Evolutionary conservation across 1,140 invertebrate species (phyloP), one percentile per base, ranked within the genome.

Genomic region (Contarinia nasturtii): DNA sequence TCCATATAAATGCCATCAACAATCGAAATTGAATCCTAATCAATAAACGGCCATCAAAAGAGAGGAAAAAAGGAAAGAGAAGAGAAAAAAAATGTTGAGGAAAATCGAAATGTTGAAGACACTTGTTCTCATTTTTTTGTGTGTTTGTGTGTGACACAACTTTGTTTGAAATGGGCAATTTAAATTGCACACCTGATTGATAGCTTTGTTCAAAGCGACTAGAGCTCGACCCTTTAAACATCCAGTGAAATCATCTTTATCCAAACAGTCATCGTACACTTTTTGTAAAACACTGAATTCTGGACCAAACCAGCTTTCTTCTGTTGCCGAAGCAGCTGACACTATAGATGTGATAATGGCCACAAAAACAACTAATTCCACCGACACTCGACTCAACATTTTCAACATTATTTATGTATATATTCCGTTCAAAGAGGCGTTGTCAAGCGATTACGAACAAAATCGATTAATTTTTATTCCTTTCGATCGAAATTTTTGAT

Each of bases 141-240:
- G n/a, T n/a, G n/a, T n/a, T 21, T 19, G 18, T 5, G 7, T 33
- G 12, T 21, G 14, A 27, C 15, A 19, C 7, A 7, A 8, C 7
- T 7, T 18, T 7, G 10, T 21, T 46, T n/a, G 7, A 47, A 15
- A 38, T 8, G 46, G 8, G 17, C 17, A 42, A 10, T 22, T 46
- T 8, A 10, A 44, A 27, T 15, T 33, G 11, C 15, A 15, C 41
- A 70, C 66, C 65, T 72, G 71, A 46, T 74, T 69, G 33, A 73
- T 58, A 40, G 72, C 72, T 40, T 70, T 67, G 20, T 63, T 61
- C 10, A 74, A 53, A 0, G 69, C 72, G 47, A 60, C 64, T 19
- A 74, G 55, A 17, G 73, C 71, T 55, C 73, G 74, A 34, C 70
- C 67, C 53, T 75, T 75, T 8, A 75, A 60, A 53, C 73, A 75